Evolutionary conservation across 2,888 invertebrate species (phyloP).

Genomic region (Ormyrus rosae): DNA sequence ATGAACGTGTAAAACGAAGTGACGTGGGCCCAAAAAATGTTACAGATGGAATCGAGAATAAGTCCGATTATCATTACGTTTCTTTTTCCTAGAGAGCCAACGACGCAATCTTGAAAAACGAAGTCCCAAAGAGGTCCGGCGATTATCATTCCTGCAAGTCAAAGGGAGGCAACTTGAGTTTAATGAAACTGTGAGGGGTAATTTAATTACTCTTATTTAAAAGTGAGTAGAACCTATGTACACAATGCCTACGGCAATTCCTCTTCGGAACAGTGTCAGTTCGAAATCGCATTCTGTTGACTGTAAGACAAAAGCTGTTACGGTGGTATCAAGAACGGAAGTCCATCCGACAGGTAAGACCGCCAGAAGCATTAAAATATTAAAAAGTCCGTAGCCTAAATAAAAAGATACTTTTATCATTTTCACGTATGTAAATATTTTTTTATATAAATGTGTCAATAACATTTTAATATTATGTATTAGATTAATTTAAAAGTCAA

Average conservation of each 20-base stretch:
- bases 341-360: slow-evolving; percentile 82
- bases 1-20: slow-evolving; percentile 83
- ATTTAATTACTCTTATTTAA: not conserved
- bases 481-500: too few relatives aligned
- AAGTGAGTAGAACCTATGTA: slow-evolving; percentile 80
- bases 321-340: slow-evolving; percentile 84
- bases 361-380: slow-evolving; percentile 80
- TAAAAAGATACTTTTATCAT: not conserved
- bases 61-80: slow-evolving; percentile 83
- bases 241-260: slow-evolving; percentile 83
- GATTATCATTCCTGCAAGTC: slow-evolving; percentile 83
- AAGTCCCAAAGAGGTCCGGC: slow-evolving; percentile 88
- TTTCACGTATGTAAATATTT: not conserved
- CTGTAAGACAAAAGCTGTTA: slow-evolving; percentile 85
- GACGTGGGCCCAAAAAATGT: slow-evolving; percentile 81
- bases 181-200: not conserved
- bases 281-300: slow-evolving; percentile 86
- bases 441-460: not conserved
- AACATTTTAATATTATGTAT: too few relatives aligned
- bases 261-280: slow-evolving; percentile 83
- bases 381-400: slow-evolving; percentile 82
- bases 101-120: slow-evolving; percentile 82
- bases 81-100: slow-evolving; percentile 84
- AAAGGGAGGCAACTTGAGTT: not conserved
- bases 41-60: slow-evolving; percentile 80